phyloP scores from a whole-genome alignment of 2,888 invertebrate genomes.

The Leucania comma region DNA sequence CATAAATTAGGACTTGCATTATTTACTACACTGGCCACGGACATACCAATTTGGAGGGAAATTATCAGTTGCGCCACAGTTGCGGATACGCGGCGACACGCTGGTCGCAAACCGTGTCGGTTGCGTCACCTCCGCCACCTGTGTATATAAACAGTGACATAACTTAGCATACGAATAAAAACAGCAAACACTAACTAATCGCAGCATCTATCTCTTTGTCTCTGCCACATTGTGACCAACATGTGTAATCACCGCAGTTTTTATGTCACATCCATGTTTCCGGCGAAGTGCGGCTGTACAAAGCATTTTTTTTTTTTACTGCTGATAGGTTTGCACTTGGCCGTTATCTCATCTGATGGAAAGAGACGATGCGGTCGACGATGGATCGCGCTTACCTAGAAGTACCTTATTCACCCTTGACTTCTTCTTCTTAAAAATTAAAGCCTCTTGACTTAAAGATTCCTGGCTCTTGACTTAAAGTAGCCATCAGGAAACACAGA shows the following conservation, averaged over 20 bases:
- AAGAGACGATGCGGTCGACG: too few species aligned
- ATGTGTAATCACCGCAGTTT: constrained; percentile 37
- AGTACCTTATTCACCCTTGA: too few species aligned
- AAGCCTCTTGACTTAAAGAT: too few species aligned
- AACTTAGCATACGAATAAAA: constrained; percentile 54
- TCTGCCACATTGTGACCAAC: constrained; percentile 44
- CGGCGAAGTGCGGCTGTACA: neutral
- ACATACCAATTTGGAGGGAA: constrained; percentile 64
- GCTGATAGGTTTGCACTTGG: too few species aligned
- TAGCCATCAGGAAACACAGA: too few species aligned
- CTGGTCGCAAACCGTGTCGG: constrained; percentile 52
- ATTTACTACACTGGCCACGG: constrained; percentile 28
- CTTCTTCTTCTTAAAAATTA: too few species aligned
- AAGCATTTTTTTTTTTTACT: too few species aligned
- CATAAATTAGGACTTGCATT: constrained; percentile 30
- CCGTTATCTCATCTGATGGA: too few species aligned
- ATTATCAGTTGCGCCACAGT: constrained; percentile 60
- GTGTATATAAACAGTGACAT: constrained; percentile 67
- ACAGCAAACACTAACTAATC: constrained; percentile 42
- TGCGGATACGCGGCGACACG: constrained; percentile 54
- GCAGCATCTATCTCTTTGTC: constrained; percentile 56
- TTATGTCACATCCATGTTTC: constrained; percentile 51
- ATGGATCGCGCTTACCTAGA: too few species aligned
- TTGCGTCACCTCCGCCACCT: constrained; percentile 64
- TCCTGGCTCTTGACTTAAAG: too few species aligned